A percentile compares a stretch with the other conserved stretches of the same genome.
Evolutionary conservation across 2,797 vertebrate genomes (phyloP).

Genomic region (Falco columbarius): DNA sequence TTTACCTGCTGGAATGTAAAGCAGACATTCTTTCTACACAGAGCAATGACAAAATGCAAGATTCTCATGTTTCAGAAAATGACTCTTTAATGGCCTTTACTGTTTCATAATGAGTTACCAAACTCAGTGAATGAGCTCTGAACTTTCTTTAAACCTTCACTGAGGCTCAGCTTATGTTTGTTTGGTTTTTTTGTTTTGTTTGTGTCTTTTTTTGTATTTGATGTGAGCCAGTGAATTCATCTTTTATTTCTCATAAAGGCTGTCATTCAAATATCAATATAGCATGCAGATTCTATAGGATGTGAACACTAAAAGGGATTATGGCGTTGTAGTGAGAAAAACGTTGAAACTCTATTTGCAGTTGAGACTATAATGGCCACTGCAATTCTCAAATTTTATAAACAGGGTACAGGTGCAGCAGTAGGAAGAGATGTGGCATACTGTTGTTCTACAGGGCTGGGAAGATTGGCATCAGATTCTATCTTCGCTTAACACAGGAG

Average conservation of each 20-base stretch:
- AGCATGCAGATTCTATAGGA: not conserved
- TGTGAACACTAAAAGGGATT: not conserved
- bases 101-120: not conserved
- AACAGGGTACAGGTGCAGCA: not conserved
- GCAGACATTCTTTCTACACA: not conserved
- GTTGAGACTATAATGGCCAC: not conserved
- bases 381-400: not conserved
- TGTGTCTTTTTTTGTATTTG: not conserved
- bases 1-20: not conserved
- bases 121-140: not conserved
- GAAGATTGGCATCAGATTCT: not conserved
- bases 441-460: not conserved
- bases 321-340: not conserved
- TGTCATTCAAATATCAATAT: not conserved
- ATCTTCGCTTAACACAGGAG: not conserved
- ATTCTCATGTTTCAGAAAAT: not conserved
- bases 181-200: no score
- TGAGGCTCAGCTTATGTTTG: not conserved
- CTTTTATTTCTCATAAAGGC: not conserved
- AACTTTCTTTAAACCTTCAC: not conserved
- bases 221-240: not conserved
- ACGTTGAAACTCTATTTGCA: not conserved
- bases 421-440: not conserved
- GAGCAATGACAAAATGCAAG: not conserved
- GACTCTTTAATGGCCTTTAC: not conserved